These are phyloP conservation scores for Platyscapa corneri DNA, from an alignment of 1,140 invertebrate genomes.

Conservation along the genomic window DNA sequence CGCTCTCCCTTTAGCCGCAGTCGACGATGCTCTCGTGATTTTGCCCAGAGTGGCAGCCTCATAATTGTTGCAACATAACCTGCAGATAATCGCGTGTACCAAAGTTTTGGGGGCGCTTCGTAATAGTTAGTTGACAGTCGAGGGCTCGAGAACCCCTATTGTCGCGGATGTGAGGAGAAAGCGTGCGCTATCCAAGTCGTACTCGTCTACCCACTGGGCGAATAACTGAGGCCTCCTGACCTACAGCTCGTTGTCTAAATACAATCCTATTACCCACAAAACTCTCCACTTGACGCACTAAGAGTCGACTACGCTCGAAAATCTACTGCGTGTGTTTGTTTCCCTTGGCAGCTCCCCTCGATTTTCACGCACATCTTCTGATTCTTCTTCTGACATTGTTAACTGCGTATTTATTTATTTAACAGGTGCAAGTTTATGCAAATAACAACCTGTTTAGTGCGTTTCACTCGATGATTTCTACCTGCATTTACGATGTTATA, in stretches of 20 bases:
- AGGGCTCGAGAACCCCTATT: conserved; percentile 66
- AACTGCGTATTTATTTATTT: no score
- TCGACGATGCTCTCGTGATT: conserved; percentile 59
- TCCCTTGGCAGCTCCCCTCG: conserved; percentile 14
- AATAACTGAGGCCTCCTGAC: conserved; percentile 61
- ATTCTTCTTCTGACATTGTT: no score
- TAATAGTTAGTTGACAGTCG: conserved; percentile 71
- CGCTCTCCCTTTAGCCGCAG: conserved; percentile 16
- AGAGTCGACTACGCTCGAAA: background rate
- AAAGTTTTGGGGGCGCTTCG: conserved; percentile 72
- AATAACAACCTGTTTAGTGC: no score
- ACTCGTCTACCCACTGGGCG: background rate
- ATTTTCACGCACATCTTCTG: no score
- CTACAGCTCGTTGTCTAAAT: conserved; percentile 55
- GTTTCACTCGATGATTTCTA: no score
- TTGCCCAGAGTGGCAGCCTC: conserved; percentile 69
- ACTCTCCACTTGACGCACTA: background rate
- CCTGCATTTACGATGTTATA: no score
- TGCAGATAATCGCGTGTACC: conserved; percentile 73
- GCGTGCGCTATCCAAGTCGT: conserved; percentile 4
- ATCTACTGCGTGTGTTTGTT: background rate
- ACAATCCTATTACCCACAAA: background rate
- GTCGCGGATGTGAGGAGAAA: conserved; percentile 59
- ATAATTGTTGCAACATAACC: conserved; percentile 75
- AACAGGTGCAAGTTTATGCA: no score